These are phyloP conservation scores for Gymnorhina tibicen DNA, from an alignment of 2,113 vertebrate genomes.

Conservation along the genomic window DNA sequence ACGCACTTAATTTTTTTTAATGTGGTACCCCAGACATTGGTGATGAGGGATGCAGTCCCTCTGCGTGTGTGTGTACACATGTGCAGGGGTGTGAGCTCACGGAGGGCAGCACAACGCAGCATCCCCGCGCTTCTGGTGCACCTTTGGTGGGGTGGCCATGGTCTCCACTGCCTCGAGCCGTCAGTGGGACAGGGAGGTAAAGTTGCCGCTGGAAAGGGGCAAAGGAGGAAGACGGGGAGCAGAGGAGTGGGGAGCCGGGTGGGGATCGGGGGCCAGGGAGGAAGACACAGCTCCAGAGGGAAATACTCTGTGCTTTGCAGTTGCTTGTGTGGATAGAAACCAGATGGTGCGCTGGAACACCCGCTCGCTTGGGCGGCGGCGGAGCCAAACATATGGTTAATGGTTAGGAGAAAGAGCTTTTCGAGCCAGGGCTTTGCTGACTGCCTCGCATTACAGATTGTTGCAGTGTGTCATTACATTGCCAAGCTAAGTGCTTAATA, in stretches of 20 bases:
- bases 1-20: slow-evolving; percentile 79
- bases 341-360: slow-evolving; percentile 88
- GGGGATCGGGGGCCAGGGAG: slow-evolving; percentile 45
- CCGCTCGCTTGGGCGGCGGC: slow-evolving; percentile 72
- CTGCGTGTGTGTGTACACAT: not conserved
- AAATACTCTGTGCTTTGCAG: slow-evolving; percentile 75
- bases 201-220: slow-evolving; percentile 40
- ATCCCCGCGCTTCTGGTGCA: not conserved
- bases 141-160: not conserved
- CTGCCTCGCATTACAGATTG: slow-evolving; percentile 79
- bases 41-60: not conserved
- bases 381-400: slow-evolving; percentile 84
- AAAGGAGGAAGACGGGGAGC: slow-evolving; percentile 58
- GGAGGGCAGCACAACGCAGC: not conserved
- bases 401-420: slow-evolving; percentile 79
- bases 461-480: slow-evolving; percentile 82
- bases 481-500: slow-evolving; percentile 85
- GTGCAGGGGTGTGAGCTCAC: not conserved
- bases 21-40: slow-evolving; percentile 60
- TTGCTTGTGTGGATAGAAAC: slow-evolving; percentile 84
- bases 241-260: slow-evolving; percentile 28
- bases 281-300: slow-evolving; percentile 66
- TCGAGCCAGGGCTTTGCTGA: slow-evolving; percentile 76
- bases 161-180: slow-evolving; percentile 20
- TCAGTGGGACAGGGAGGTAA: slow-evolving; percentile 17